Conservation (phyloP, 2,797 vertebrate genomes). For the Australoheros facetus region DNA sequence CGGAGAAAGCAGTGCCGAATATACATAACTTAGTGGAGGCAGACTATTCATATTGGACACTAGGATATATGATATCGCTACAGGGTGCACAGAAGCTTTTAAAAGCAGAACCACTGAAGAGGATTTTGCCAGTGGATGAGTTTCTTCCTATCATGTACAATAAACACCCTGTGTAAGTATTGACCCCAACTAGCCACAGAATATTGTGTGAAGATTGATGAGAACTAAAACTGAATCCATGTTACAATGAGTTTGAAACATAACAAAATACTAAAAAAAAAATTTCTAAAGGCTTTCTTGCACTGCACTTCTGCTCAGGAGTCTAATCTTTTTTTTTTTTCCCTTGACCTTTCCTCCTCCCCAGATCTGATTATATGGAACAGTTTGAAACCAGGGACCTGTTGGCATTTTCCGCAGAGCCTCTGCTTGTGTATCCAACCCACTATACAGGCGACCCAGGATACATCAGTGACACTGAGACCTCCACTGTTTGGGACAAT, state of each 20-base stretch:
- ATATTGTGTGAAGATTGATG: too few relatives aligned
- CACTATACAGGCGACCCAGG: slow-evolving; percentile 92
- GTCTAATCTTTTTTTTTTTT: neutral
- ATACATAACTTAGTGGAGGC: slow-evolving; percentile 91
- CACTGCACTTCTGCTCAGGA: neutral
- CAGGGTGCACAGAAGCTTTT: slow-evolving; percentile 90
- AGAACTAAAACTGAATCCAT: neutral
- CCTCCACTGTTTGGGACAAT: slow-evolving; percentile 92
- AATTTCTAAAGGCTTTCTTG: neutral
- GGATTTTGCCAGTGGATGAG: slow-evolving; percentile 91
- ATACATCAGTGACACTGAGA: slow-evolving; percentile 94
- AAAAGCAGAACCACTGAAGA: slow-evolving; percentile 84
- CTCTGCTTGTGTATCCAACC: slow-evolving; percentile 90
- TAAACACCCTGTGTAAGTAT: slow-evolving; percentile 91
- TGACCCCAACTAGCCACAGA: neutral
- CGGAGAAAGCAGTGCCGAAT: slow-evolving; percentile 87
- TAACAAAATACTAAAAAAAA: neutral
- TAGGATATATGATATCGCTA: slow-evolving; percentile 90
- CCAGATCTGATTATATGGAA: slow-evolving; percentile 87
- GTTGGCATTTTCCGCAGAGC: slow-evolving; percentile 90
- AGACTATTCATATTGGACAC: slow-evolving; percentile 94
- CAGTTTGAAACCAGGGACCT: slow-evolving; percentile 87
- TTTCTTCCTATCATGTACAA: slow-evolving; percentile 94
- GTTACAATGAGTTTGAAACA: neutral
- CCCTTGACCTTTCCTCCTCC: slow-evolving; percentile 3